Evolutionary conservation across 2,113 vertebrate species (phyloP).

Genomic region (Larimichthys polyactis): DNA sequence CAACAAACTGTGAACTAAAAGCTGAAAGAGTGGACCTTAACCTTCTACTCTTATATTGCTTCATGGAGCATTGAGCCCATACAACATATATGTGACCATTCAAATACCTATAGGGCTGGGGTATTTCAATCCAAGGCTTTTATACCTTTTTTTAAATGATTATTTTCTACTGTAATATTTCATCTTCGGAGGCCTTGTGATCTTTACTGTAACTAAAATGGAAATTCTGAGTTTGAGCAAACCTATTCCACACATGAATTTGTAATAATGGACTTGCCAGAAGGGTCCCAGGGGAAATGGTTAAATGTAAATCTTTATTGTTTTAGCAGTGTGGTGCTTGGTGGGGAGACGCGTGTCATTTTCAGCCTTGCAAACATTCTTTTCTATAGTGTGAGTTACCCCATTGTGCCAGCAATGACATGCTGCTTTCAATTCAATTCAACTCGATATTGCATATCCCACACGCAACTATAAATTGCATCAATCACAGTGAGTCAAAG

Average conservation of each 20-base stretch:
- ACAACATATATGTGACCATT: neutral
- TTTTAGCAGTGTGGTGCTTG: neutral
- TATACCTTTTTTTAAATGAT: too few species aligned
- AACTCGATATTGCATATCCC: neutral
- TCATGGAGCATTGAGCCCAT: neutral
- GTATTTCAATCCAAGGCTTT: too few species aligned
- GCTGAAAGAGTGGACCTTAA: neutral
- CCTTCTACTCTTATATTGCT: neutral
- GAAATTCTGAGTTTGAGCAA: neutral
- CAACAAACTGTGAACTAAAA: neutral
- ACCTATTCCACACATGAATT: neutral
- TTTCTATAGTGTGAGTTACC: neutral
- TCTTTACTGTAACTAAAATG: constrained; percentile 2
- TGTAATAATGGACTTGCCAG: neutral
- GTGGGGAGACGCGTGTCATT: neutral
- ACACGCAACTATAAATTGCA: constrained; percentile 4
- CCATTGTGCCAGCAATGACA: neutral
- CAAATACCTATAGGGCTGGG: too few species aligned
- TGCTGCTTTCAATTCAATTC: constrained; percentile 40
- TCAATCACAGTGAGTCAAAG: constrained; percentile 23
- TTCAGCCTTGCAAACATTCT: neutral
- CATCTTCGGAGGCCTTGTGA: neutral
- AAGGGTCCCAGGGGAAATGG: neutral
- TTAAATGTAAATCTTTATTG: constrained; percentile 1
- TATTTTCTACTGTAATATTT: neutral